Conservation (phyloP, 2,888 invertebrate species). For the Leuctra nigra region DNA sequence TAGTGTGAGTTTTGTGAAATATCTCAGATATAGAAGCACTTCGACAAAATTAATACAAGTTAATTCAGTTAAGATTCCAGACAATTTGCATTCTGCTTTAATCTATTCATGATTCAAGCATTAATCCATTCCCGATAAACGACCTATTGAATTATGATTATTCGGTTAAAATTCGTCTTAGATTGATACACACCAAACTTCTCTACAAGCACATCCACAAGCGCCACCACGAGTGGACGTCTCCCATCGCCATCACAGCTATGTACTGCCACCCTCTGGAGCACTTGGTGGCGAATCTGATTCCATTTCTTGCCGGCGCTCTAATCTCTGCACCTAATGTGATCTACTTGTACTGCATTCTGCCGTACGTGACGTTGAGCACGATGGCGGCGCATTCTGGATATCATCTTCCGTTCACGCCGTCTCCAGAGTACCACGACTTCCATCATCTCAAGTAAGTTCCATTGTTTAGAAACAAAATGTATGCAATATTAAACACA, state of each 20-base stretch:
- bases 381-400: constrained; percentile 47
- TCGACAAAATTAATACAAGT: no score
- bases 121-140: no score
- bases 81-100: no score
- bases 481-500: no score
- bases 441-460: constrained; percentile 46
- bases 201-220: constrained; percentile 48
- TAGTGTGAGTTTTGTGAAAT: no score
- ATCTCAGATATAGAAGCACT: no score
- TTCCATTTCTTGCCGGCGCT: constrained; percentile 42
- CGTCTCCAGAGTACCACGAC: constrained; percentile 48
- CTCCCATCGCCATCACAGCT: constrained; percentile 44
- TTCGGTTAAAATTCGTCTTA: no score
- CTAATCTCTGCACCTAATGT: constrained; percentile 38
- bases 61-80: no score
- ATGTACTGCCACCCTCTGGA: constrained; percentile 45
- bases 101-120: no score
- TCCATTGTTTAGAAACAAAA: no score
- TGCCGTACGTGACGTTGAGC: constrained; percentile 40
- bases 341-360: constrained; percentile 40
- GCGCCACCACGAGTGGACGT: constrained; percentile 48
- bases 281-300: constrained; percentile 43
- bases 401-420: constrained; percentile 47
- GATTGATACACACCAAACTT: no score
- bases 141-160: no score